Conservation (phyloP, 1,140 invertebrate species). For the Idris sp. region DNA sequence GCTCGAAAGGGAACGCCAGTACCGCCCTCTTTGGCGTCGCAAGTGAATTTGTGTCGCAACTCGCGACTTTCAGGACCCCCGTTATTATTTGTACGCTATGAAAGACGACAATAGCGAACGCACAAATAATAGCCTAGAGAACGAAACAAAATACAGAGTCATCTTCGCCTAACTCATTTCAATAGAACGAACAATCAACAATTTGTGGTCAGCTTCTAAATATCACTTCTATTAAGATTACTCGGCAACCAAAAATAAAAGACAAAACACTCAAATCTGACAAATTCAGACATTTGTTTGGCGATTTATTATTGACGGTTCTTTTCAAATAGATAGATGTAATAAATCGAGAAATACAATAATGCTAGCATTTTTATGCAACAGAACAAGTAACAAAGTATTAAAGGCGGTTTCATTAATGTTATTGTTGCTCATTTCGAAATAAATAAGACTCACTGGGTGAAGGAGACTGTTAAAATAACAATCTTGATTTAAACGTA, state of each 20-base stretch:
- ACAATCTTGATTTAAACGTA: no score
- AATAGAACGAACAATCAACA: conserved; percentile 14
- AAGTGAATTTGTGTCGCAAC: conserved; percentile 46
- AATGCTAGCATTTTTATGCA: no score
- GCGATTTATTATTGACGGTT: conserved; percentile 4
- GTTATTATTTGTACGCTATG: conserved; percentile 53
- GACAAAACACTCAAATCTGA: conserved; percentile 6
- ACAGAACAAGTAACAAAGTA: no score
- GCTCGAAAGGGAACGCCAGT: conserved; percentile 51
- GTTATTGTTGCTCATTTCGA: no score
- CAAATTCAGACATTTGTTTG: conserved; percentile 40
- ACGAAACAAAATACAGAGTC: conserved; percentile 49
- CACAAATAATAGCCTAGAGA: conserved; percentile 42
- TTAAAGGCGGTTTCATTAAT: no score
- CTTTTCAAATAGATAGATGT: conserved; percentile 6
- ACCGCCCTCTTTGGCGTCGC: conserved; percentile 54
- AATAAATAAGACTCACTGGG: no score
- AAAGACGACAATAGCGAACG: conserved; percentile 42
- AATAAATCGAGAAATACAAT: conserved; percentile 2
- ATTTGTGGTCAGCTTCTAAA: conserved; percentile 29
- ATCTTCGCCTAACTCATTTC: conserved; percentile 12
- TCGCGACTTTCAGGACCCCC: conserved; percentile 45
- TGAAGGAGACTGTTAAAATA: no score
- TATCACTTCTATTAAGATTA: conserved; percentile 16
- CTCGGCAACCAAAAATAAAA: no score